Conservation (phyloP, 2,888 invertebrate genomes). For the Leptothorax acervorum region DNA sequence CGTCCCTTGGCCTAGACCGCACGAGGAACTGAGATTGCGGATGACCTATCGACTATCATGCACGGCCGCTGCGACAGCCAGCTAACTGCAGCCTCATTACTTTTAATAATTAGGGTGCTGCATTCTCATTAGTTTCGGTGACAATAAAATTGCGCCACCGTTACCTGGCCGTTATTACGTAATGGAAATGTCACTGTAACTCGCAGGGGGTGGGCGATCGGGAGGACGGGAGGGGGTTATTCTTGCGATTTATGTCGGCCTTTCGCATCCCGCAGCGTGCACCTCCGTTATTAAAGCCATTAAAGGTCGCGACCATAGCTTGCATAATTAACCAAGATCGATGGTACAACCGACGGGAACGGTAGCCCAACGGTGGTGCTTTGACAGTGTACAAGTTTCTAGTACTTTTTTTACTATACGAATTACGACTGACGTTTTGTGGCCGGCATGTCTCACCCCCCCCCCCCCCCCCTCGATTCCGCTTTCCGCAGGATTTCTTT, state of each 20-base stretch:
- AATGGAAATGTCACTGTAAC: slow-evolving; percentile 45
- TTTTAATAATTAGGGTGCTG: slow-evolving; percentile 53
- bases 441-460: background rate
- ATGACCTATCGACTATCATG: slow-evolving; percentile 39
- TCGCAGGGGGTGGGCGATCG: background rate
- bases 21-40: slow-evolving; percentile 59
- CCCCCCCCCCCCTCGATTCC: background rate
- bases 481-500: background rate
- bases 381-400: slow-evolving; percentile 57
- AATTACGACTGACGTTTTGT: slow-evolving; percentile 56
- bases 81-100: slow-evolving; percentile 37
- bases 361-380: slow-evolving; percentile 31
- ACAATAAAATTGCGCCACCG: slow-evolving; percentile 50
- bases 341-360: slow-evolving; percentile 64
- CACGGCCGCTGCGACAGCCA: slow-evolving; percentile 2
- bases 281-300: slow-evolving; percentile 69
- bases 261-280: slow-evolving; percentile 52
- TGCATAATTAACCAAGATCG: slow-evolving; percentile 74
- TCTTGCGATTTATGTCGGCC: slow-evolving; percentile 55
- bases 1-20: slow-evolving; percentile 68
- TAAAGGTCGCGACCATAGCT: slow-evolving; percentile 67
- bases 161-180: slow-evolving; percentile 46
- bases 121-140: slow-evolving; percentile 44
- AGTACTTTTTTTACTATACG: slow-evolving; percentile 46
- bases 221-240: slow-evolving; percentile 8